Conservation (phyloP, 2,888 invertebrate species). For the Hirtodrosophila trivittata region DNA sequence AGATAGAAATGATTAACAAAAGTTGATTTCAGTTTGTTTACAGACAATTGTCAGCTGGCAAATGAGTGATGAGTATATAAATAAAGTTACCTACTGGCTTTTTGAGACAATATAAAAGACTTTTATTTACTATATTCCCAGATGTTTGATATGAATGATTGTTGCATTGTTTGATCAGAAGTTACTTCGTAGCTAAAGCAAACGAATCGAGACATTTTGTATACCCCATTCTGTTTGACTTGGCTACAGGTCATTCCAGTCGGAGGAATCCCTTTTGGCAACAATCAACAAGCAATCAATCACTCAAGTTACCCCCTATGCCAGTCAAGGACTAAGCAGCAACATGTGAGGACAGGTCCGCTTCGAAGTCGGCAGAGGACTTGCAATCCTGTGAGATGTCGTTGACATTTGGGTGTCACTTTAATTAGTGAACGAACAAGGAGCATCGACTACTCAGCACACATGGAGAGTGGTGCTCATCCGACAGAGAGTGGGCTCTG, state of each 20-base stretch:
- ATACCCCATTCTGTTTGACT: background rate
- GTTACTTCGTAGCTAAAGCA: too few relatives aligned
- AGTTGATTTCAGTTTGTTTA: too few relatives aligned
- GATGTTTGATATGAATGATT: background rate
- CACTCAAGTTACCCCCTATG: conserved; percentile 42
- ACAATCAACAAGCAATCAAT: conserved; percentile 68
- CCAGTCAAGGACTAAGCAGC: conserved; percentile 24
- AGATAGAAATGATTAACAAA: too few relatives aligned
- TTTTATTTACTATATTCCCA: too few relatives aligned
- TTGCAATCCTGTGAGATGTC: conserved; percentile 36
- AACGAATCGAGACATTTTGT: too few relatives aligned
- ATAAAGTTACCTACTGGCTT: background rate
- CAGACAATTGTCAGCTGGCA: background rate
- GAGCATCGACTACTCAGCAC: conserved; percentile 3
- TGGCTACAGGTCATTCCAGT: too few relatives aligned
- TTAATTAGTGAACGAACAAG: conserved; percentile 55
- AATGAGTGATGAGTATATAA: background rate
- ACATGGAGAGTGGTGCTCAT: background rate
- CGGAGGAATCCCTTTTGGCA: conserved; percentile 40
- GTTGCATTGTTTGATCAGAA: background rate
- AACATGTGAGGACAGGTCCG: conserved; percentile 50
- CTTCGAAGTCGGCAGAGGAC: background rate
- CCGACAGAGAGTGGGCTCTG: conserved; percentile 1
- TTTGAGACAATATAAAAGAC: too few relatives aligned
- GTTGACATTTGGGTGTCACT: conserved; percentile 55